Percentiles rank a stretch among this genome's conserved stretches.
Evolutionary conservation across 2,113 vertebrate genomes (phyloP).

Genomic region (Hippolais icterina): DNA sequence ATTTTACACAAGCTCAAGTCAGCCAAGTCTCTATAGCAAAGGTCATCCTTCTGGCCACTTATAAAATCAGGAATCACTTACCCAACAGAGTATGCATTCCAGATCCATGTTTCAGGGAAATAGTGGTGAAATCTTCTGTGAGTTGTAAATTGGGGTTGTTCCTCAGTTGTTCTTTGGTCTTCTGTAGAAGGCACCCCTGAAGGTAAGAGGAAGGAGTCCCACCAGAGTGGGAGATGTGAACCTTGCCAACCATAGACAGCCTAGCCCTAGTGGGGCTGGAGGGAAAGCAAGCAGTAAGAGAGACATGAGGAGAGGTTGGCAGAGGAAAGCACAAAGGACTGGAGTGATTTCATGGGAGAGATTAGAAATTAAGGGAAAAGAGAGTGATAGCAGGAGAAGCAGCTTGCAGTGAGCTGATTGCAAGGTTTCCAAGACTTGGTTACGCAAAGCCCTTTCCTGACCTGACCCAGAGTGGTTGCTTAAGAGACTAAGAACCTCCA

Average conservation of each 20-base stretch:
- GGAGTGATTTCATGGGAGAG: neutral
- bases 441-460: neutral
- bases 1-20: neutral
- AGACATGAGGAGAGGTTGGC: neutral
- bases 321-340: neutral
- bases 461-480: neutral
- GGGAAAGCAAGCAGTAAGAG: neutral
- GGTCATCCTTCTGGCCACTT: neutral
- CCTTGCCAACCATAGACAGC: neutral
- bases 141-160: neutral
- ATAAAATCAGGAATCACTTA: slow-evolving; percentile 37
- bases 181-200: neutral
- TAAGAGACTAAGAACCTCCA: neutral
- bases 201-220: neutral
- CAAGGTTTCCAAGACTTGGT: neutral
- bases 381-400: neutral
- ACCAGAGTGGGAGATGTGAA: neutral
- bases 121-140: slow-evolving; percentile 42
- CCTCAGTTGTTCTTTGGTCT: neutral
- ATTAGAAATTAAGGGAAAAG: neutral
- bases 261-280: neutral
- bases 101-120: slow-evolving; percentile 87
- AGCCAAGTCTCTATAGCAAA: neutral
- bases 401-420: neutral
- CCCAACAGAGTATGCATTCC: slow-evolving; percentile 78